Percentiles rank a stretch among this genome's conserved stretches.
Conservation (phyloP, 2,888 invertebrate genomes). For the Hylaea fasciaria region DNA sequence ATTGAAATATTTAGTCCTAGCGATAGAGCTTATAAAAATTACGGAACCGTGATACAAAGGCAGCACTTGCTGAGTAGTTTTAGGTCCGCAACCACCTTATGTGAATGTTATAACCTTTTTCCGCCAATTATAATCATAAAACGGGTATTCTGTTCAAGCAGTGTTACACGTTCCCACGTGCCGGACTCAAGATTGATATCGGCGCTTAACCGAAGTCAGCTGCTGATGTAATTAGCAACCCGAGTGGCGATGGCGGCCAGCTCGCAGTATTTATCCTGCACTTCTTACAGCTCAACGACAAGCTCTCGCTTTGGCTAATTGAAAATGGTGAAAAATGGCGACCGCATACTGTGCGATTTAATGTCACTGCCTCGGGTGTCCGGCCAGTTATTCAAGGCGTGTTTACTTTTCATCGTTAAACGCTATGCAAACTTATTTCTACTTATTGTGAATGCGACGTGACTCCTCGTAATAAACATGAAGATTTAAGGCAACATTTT, state of each 20-base stretch:
- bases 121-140: conserved; percentile 46
- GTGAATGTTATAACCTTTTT: conserved; percentile 37
- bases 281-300: conserved; percentile 53
- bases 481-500: conserved; percentile 19
- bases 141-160: conserved; percentile 49
- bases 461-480: conserved; percentile 25
- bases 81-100: conserved; percentile 27
- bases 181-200: conserved; percentile 69
- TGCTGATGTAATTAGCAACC: conserved; percentile 73
- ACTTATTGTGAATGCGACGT: conserved; percentile 12
- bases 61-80: conserved; percentile 2
- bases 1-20: too few species aligned
- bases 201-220: conserved; percentile 67
- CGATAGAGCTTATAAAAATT: too few species aligned
- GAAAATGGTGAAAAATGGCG: conserved; percentile 73
- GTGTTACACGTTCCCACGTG: conserved; percentile 57
- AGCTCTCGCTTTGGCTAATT: conserved; percentile 59
- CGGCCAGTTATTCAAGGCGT: conserved; percentile 45
- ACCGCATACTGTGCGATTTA: conserved; percentile 67
- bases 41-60: conserved; percentile 1
- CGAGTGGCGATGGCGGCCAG: conserved; percentile 46
- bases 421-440: conserved; percentile 28
- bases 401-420: conserved; percentile 48
- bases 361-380: conserved; percentile 55
- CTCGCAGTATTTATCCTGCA: conserved; percentile 53